Evolutionary conservation across 2,888 invertebrate genomes (phyloP).

Genomic region (Drosophila subsilvestris): DNA sequence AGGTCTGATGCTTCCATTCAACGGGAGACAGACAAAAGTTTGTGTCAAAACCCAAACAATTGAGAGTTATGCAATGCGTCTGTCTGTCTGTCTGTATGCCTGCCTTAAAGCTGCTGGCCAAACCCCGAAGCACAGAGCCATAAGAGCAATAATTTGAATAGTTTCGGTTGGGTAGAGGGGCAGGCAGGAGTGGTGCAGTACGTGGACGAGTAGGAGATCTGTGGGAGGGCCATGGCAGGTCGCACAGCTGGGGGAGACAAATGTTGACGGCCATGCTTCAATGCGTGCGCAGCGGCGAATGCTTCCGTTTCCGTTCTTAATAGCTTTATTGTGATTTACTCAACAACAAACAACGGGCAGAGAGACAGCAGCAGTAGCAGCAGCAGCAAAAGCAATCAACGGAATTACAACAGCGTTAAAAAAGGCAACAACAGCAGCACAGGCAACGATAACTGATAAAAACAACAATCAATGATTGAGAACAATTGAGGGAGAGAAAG

Average conservation of each 20-base stretch:
- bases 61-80: neutral
- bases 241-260: slow-evolving; percentile 29
- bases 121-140: neutral
- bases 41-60: neutral
- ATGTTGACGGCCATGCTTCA: slow-evolving; percentile 76
- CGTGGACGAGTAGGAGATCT: slow-evolving; percentile 8
- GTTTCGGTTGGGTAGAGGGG: slow-evolving; percentile 14
- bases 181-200: neutral
- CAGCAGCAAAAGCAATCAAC: slow-evolving; percentile 67
- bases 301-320: slow-evolving; percentile 82
- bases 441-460: slow-evolving; percentile 40
- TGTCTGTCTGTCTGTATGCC: too few species aligned
- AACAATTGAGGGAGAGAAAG: slow-evolving; percentile 53
- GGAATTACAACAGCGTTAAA: slow-evolving; percentile 79
- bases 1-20: neutral
- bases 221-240: slow-evolving; percentile 7
- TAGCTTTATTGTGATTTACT: slow-evolving; percentile 81
- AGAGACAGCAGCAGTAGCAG: slow-evolving; percentile 25
- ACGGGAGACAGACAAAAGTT: neutral
- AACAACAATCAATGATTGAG: slow-evolving; percentile 64
- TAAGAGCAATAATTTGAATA: neutral
- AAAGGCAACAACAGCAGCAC: slow-evolving; percentile 53
- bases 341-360: slow-evolving; percentile 53
- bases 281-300: slow-evolving; percentile 81
- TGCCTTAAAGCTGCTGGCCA: neutral